phyloP scores from a whole-genome alignment of 2,797 vertebrate species.

The Diplodus puntazzo region DNA sequence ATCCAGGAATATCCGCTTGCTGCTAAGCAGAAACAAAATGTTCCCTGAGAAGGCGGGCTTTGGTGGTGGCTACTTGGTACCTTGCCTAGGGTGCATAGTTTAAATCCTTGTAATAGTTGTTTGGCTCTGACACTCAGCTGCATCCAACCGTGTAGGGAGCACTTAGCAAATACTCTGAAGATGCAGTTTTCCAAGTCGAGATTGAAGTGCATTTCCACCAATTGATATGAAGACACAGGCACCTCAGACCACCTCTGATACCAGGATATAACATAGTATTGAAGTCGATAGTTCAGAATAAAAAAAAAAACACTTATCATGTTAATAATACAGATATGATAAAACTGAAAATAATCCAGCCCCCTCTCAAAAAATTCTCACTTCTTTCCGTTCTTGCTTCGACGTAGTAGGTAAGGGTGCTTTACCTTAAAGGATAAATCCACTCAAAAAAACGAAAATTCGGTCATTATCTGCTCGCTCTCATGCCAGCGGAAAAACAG shows the following conservation, averaged over 20 bases:
- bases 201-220: background rate
- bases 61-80: background rate
- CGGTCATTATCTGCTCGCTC: too few relatives aligned
- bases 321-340: too few relatives aligned
- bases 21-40: background rate
- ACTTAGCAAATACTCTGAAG: background rate
- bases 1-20: constrained; percentile 5
- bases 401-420: too few relatives aligned
- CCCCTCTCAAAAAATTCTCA: too few relatives aligned
- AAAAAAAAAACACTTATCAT: too few relatives aligned
- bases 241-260: background rate
- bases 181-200: background rate
- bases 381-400: too few relatives aligned
- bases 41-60: background rate
- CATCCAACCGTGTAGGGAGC: constrained; percentile 22
- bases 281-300: too few relatives aligned
- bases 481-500: too few relatives aligned
- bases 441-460: too few relatives aligned
- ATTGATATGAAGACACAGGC: constrained; percentile 2
- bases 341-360: too few relatives aligned
- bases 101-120: constrained; percentile 5
- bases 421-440: too few relatives aligned
- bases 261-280: too few relatives aligned
- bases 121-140: constrained; percentile 16
- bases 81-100: constrained; percentile 19